Evolutionary conservation across 2,888 invertebrate genomes (phyloP).

Genomic region (Caenorhabditis imperialis): DNA sequence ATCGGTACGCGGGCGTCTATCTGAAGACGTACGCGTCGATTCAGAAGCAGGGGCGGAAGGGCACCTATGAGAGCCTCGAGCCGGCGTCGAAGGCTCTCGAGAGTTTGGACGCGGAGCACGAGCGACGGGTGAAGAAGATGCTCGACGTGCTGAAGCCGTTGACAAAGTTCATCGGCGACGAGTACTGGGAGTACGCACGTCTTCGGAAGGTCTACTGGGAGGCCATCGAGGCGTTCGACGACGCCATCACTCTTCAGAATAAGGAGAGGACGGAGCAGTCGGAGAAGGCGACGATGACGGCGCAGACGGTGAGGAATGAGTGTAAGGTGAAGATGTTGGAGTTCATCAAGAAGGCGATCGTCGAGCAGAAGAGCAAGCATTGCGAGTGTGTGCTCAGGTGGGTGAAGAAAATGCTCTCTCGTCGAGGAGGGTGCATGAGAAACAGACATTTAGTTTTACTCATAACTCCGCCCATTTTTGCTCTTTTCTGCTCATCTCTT

Average conservation of each 20-base stretch:
- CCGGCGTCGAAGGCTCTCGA: constrained; percentile 5
- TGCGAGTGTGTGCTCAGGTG: constrained; percentile 38
- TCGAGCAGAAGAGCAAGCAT: constrained; percentile 28
- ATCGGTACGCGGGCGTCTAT: constrained; percentile 9
- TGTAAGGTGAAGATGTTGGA: constrained; percentile 31
- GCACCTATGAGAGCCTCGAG: constrained; percentile 20
- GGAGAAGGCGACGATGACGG: constrained; percentile 18
- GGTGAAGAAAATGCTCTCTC: neutral
- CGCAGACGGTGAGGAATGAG: constrained; percentile 33
- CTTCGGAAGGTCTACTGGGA: constrained; percentile 39
- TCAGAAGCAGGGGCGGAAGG: constrained; percentile 36
- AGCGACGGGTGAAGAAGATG: constrained; percentile 22
- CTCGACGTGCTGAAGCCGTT: constrained; percentile 37
- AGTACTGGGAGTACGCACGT: constrained; percentile 50
- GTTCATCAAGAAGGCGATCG: constrained; percentile 20
- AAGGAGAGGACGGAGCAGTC: constrained; percentile 35
- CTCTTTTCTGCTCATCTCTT: constrained; percentile 6
- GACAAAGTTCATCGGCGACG: constrained; percentile 38
- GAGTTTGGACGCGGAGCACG: constrained; percentile 10
- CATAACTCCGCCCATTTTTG: no score
- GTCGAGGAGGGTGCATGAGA: no score
- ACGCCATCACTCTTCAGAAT: constrained; percentile 32
- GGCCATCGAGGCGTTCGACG: constrained; percentile 28
- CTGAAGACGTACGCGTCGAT: constrained; percentile 22
- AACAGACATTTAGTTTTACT: no score